Conservation (phyloP, 2,113 vertebrate genomes). For the Otocyon megalotis region DNA sequence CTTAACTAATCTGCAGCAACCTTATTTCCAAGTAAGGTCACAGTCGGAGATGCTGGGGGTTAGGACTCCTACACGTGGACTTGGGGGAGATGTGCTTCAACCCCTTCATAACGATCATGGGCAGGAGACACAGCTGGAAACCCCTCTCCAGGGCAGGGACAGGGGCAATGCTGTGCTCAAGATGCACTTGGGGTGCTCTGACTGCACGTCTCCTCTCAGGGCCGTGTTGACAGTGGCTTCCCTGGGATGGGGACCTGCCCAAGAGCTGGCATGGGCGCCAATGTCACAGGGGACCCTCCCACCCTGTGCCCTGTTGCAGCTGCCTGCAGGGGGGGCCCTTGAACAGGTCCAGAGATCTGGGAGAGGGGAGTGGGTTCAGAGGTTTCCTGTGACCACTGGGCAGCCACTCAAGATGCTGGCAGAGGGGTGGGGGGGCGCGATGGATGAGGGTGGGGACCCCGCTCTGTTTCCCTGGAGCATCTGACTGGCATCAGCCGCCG, state of each 20-base stretch:
- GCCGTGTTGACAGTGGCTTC: background rate
- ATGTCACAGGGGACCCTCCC: too few species aligned
- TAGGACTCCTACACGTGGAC: background rate
- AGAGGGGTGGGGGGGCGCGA: background rate
- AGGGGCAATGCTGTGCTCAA: background rate
- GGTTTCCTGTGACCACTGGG: background rate
- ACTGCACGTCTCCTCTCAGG: background rate
- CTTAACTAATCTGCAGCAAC: background rate
- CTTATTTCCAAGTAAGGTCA: background rate
- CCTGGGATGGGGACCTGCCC: background rate
- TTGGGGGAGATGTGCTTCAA: background rate
- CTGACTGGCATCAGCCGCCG: too few species aligned
- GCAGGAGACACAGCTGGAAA: background rate
- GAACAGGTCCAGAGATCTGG: background rate
- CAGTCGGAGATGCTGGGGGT: background rate
- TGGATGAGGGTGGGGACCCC: background rate
- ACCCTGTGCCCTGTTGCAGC: too few species aligned
- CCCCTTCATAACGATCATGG: background rate
- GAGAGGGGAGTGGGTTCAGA: background rate
- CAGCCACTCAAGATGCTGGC: background rate
- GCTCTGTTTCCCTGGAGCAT: background rate
- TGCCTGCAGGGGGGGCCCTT: background rate
- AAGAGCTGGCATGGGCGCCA: fast-evolving
- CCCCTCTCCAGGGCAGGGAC: background rate
- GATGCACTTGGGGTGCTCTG: background rate